Evolutionary conservation across 1,140 invertebrate genomes (phyloP), one percentile per base, ranked within the genome.

Genomic region (Aphis gossypii): DNA sequence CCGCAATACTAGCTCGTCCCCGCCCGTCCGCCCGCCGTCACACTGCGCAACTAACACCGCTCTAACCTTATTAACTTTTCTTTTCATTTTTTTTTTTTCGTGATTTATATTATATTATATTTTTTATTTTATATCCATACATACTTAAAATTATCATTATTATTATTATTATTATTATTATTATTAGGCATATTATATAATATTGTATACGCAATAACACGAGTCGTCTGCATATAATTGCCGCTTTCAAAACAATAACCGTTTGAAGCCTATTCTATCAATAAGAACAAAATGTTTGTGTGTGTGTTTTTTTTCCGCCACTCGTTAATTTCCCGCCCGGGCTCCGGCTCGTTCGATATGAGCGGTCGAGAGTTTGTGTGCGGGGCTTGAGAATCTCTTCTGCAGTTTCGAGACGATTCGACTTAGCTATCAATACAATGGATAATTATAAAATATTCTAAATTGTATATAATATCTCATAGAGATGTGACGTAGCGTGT

Each of bases 1-100:
- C 38, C 38, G 9, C 9, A 44, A 41, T 3, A 2, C 1, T 41
- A 41, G 38, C 38, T 46, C 46, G 46, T 46, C 46, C 46, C 46
- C 44, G 25, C 44, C 25, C 86, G 48, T 51, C 48, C 2, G 11
- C 46, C 25, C 44, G 44, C 11, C 38, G 38, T 41, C 9, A 14
- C 83, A 18, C 21, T 3, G 25, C 48, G 25, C 48, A 41, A 35
- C 41, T 92, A 82, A 92, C 90, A 92, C 90, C 18, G 4, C 48
- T 92, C 44, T 92, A 92, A 92, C 82, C n/a, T 92, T 84, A 92
- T 84, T 92, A 92, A 92, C 91, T 83, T 92, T 92, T 44, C 56
- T 46, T 46, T 91, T 82, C 25, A 35, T 35, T 41, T 41, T 41
- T 41, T 84, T 84, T 41, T 76, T 76, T 76, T 76, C 60, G 60